phyloP scores from a whole-genome alignment of 2,888 invertebrate species.

The Adelognathus sp. region DNA sequence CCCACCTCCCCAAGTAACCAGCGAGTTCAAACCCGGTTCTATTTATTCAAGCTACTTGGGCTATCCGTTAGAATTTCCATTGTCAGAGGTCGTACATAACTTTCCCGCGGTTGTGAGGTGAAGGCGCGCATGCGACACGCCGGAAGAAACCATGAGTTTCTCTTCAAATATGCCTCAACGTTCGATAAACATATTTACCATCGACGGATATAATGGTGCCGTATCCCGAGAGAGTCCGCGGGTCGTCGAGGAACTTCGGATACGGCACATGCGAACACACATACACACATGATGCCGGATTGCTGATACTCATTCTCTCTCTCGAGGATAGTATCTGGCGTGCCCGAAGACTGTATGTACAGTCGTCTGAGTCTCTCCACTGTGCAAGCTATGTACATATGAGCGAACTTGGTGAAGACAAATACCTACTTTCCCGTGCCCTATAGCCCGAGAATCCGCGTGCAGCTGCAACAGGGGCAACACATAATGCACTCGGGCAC shows the following conservation, averaged over 20 bases:
- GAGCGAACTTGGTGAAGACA: slow-evolving; percentile 47
- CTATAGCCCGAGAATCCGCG: slow-evolving; percentile 57
- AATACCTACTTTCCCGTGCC: slow-evolving; percentile 64
- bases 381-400: neutral
- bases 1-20: neutral
- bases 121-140: neutral
- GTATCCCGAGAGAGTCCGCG: slow-evolving; percentile 1
- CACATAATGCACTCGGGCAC: slow-evolving; percentile 49
- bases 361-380: slow-evolving; percentile 24
- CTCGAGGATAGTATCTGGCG: slow-evolving; percentile 28
- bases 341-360: slow-evolving; percentile 30
- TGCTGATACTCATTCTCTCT: slow-evolving; percentile 19
- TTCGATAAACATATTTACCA: slow-evolving; percentile 46
- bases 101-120: slow-evolving; percentile 5
- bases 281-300: neutral
- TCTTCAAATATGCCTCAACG: slow-evolving; percentile 31
- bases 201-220: slow-evolving; percentile 22
- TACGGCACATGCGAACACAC: neutral
- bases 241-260: slow-evolving; percentile 4
- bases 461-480: slow-evolving; percentile 33
- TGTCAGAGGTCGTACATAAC: neutral
- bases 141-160: slow-evolving; percentile 28
- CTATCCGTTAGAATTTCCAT: neutral
- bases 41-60: neutral
- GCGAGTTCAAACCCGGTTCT: too few species aligned